These are phyloP conservation scores for Macrosoma leucophasiata DNA, from an alignment of 2,888 invertebrate genomes.

Conservation along the genomic window DNA sequence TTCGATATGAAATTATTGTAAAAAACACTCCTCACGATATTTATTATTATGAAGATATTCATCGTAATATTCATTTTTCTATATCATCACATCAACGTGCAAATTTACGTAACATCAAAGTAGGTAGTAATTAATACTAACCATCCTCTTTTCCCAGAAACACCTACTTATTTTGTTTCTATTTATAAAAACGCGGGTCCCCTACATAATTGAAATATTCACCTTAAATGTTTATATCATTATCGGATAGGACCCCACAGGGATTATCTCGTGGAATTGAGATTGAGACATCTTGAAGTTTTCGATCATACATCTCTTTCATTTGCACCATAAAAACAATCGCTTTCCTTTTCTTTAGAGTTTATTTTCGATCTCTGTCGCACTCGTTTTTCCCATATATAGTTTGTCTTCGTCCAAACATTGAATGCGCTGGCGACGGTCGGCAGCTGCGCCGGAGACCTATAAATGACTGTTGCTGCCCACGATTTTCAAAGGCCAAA, in stretches of 20 bases:
- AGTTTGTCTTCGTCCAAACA: conserved; percentile 71
- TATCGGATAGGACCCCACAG: conserved; percentile 66
- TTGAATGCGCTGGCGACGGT: conserved; percentile 52
- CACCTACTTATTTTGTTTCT: no score
- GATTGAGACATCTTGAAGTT: conserved; percentile 77
- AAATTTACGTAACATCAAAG: no score
- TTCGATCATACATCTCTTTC: conserved; percentile 67
- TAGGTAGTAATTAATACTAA: no score
- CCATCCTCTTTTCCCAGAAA: no score
- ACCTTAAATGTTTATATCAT: no score
- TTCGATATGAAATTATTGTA: no score
- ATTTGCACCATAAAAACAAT: conserved; percentile 37
- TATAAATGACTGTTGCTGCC: conserved; percentile 61
- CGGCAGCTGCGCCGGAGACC: conserved; percentile 69
- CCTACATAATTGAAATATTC: no score
- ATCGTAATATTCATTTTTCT: conserved; percentile 31
- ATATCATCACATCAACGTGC: no score
- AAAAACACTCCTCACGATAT: no score
- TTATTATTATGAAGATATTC: conserved; percentile 9
- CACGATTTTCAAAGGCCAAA: conserved; percentile 55
- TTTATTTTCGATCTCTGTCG: conserved; percentile 57
- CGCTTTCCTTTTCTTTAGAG: conserved; percentile 63
- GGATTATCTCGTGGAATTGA: conserved; percentile 71
- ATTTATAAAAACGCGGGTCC: no score
- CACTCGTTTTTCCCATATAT: conserved; percentile 62